Conservation (phyloP, 2,888 invertebrate genomes). For the Teleogryllus oceanicus region DNA sequence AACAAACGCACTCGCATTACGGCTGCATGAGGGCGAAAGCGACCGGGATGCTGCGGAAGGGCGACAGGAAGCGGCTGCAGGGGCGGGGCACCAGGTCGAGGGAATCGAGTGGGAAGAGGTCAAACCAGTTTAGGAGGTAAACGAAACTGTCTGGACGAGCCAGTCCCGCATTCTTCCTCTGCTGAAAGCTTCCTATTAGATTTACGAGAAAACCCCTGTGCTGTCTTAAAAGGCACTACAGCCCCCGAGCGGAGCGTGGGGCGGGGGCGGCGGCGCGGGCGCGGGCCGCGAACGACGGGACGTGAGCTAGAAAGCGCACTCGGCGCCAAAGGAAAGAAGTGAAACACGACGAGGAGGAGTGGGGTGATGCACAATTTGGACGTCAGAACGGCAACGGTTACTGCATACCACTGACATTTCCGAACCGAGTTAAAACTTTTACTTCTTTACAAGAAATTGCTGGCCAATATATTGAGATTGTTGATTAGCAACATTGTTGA, state of each 20-base stretch:
- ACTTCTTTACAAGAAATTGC: no score
- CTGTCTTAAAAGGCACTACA: constrained; percentile 18
- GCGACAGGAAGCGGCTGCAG: not conserved
- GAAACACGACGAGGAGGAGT: no score
- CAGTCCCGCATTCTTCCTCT: constrained; percentile 18
- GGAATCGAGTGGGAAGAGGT: constrained; percentile 9
- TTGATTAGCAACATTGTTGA: no score
- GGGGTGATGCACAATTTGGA: no score
- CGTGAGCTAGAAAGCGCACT: no score
- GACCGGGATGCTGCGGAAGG: not conserved
- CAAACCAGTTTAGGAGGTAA: constrained; percentile 18
- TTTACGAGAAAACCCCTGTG: not conserved
- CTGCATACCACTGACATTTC: no score
- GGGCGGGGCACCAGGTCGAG: not conserved
- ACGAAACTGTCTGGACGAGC: constrained; percentile 18
- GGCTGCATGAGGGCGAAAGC: not conserved
- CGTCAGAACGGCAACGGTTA: no score
- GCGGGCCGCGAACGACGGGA: not conserved
- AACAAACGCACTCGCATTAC: not conserved
- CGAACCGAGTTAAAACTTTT: no score
- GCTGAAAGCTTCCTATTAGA: constrained; percentile 18
- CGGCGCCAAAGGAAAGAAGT: no score
- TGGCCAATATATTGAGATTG: no score
- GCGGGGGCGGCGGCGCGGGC: not conserved
- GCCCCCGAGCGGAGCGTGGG: not conserved